phyloP scores from a whole-genome alignment of 2,888 invertebrate species.

The Caenorhabditis japonica region DNA sequence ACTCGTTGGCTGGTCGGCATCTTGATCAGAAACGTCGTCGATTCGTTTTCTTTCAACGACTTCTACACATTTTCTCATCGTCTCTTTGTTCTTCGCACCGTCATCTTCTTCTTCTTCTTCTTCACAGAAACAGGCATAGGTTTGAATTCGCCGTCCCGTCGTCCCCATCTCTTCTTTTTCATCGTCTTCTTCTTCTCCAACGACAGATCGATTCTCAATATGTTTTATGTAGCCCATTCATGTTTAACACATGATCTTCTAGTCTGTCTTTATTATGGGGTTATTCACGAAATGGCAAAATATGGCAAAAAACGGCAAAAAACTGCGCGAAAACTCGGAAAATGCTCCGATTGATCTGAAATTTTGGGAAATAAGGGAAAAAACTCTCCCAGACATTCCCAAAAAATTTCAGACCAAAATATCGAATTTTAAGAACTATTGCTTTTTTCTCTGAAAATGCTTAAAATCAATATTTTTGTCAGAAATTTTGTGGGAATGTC shows the following conservation, averaged over 20 bases:
- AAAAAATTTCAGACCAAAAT: too few relatives aligned
- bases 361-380: too few relatives aligned
- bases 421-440: too few relatives aligned
- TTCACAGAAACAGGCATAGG: constrained; percentile 14
- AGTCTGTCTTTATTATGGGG: too few relatives aligned
- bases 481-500: too few relatives aligned
- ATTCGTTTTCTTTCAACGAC: neutral
- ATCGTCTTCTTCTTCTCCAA: neutral
- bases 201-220: neutral
- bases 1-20: constrained; percentile 2
- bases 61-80: neutral
- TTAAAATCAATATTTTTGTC: too few relatives aligned
- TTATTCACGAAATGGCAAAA: too few relatives aligned
- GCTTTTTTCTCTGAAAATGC: too few relatives aligned
- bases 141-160: constrained; percentile 9
- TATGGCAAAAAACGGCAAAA: too few relatives aligned
- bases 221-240: neutral
- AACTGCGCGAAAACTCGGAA: too few relatives aligned
- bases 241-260: constrained; percentile 14
- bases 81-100: constrained; percentile 13
- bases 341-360: too few relatives aligned
- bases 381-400: too few relatives aligned
- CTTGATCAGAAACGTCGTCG: neutral
- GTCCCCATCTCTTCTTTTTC: constrained; percentile 1
- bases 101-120: constrained; percentile 2